Conservation (phyloP, 2,888 invertebrate genomes). For the Amorpha juglandis region DNA sequence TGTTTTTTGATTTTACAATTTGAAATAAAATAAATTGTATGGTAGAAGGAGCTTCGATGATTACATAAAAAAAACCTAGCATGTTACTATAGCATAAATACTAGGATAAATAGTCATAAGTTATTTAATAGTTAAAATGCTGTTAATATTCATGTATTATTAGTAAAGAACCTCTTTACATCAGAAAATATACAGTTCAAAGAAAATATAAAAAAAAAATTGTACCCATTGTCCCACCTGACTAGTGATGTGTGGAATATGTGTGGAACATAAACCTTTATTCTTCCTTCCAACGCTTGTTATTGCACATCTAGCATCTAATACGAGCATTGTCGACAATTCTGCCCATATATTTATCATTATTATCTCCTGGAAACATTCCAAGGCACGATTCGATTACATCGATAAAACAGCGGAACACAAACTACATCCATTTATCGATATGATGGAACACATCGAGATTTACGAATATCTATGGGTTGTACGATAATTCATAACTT, state of each 20-base stretch:
- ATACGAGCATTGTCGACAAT: slow-evolving; percentile 22
- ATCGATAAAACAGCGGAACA: slow-evolving; percentile 30
- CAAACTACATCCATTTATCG: slow-evolving; percentile 29
- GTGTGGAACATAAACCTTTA: not conserved
- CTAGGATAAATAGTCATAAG: too few relatives aligned
- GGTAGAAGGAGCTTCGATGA: too few relatives aligned
- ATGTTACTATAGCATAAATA: too few relatives aligned
- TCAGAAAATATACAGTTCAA: too few relatives aligned
- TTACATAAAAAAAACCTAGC: too few relatives aligned
- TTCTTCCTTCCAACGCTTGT: not conserved
- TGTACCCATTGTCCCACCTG: not conserved
- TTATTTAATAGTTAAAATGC: too few relatives aligned
- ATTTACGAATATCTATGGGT: not conserved
- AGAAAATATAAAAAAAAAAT: not conserved
- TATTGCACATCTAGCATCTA: slow-evolving; percentile 20
- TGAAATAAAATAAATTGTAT: too few relatives aligned
- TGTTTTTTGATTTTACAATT: not conserved
- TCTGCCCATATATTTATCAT: slow-evolving; percentile 38
- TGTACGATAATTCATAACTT: slow-evolving; percentile 11
- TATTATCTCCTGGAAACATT: slow-evolving; percentile 44
- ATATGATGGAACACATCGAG: slow-evolving; percentile 26
- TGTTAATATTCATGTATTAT: too few relatives aligned
- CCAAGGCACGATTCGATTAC: slow-evolving; percentile 49
- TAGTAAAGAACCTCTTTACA: too few relatives aligned
- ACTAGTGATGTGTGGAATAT: not conserved